These are phyloP conservation scores for Acomys russatus DNA, from an alignment of 2,797 vertebrate genomes.

Conservation along the genomic window DNA sequence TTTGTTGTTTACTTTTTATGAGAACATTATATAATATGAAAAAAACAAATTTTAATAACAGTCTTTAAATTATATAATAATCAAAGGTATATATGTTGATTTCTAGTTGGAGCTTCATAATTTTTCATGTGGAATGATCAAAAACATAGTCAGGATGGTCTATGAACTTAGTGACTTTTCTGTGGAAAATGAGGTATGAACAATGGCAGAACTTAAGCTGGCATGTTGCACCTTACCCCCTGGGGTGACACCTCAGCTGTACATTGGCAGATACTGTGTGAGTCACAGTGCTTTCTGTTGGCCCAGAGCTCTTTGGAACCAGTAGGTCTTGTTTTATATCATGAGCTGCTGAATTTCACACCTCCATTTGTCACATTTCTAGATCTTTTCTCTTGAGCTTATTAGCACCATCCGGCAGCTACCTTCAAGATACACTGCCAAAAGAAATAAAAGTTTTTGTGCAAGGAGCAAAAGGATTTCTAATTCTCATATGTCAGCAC, in stretches of 20 bases:
- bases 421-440: constrained; percentile 55
- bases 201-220: not conserved
- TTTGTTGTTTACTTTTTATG: not conserved
- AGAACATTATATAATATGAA: not conserved
- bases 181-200: constrained; percentile 45
- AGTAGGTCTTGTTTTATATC: constrained; percentile 64
- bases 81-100: not conserved
- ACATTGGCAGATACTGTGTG: not conserved
- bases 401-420: constrained; percentile 68
- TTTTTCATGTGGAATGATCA: constrained; percentile 5
- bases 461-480: constrained; percentile 78
- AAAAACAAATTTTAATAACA: not conserved
- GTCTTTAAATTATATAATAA: not conserved
- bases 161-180: constrained; percentile 15
- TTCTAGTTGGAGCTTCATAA: not conserved
- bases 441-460: constrained; percentile 74
- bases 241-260: not conserved
- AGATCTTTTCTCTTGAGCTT: constrained; percentile 66
- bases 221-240: not conserved
- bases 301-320: constrained; percentile 30
- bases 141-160: constrained; percentile 21
- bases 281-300: not conserved
- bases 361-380: constrained; percentile 56
- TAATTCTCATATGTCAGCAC: constrained; percentile 73
- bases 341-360: constrained; percentile 75